Conservation (phyloP, 2,888 invertebrate genomes). For the Apoda limacodes region DNA sequence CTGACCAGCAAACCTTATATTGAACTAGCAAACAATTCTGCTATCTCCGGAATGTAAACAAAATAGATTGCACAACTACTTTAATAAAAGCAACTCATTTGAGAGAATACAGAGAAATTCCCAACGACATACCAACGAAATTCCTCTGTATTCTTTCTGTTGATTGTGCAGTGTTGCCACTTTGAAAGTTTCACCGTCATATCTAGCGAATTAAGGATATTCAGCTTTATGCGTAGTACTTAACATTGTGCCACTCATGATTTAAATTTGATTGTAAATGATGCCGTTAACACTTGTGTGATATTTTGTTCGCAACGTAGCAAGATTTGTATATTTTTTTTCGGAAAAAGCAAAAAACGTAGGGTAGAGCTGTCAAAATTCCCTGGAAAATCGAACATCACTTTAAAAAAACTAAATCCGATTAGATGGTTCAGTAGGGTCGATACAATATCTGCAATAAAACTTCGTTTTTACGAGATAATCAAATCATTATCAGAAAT, state of each 20-base stretch:
- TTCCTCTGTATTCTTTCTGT: no score
- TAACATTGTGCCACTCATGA: no score
- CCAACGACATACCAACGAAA: no score
- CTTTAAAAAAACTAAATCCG: slow-evolving; percentile 12
- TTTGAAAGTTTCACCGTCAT: no score
- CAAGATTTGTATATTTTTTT: slow-evolving; percentile 14
- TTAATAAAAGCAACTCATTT: no score
- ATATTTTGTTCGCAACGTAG: slow-evolving; percentile 14
- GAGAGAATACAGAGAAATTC: no score
- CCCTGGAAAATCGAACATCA: slow-evolving; percentile 8
- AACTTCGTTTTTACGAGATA: slow-evolving; percentile 13
- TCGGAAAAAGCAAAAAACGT: slow-evolving; percentile 12
- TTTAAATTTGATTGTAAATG: slow-evolving; percentile 17
- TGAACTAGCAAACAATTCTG: no score
- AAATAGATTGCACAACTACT: no score
- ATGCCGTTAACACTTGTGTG: slow-evolving; percentile 11
- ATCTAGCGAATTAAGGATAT: no score
- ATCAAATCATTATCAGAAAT: slow-evolving; percentile 17
- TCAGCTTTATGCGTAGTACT: no score
- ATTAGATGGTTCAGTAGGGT: slow-evolving; percentile 15
- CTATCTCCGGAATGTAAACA: no score
- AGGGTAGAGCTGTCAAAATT: slow-evolving; percentile 11
- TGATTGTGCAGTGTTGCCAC: slow-evolving; percentile 1
- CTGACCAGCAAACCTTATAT: no score
- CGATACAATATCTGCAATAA: slow-evolving; percentile 12